A percentile compares a stretch with the other conserved stretches of the same genome.
Evolutionary conservation across 92 coral and sea anemone genomes (phyloP).

Genomic region (Porites lobata): DNA sequence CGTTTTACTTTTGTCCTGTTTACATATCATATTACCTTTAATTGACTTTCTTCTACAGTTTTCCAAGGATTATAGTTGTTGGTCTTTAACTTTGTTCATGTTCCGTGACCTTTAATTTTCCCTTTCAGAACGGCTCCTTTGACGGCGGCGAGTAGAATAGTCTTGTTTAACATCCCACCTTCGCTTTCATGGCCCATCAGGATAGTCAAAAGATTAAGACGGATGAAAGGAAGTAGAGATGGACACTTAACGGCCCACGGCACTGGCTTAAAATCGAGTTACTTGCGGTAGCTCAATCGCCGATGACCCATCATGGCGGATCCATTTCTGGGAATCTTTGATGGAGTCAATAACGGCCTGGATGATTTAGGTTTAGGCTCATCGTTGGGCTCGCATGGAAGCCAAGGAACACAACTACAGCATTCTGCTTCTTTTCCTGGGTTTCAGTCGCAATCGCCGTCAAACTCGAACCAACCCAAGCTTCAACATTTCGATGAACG

Average conservation of each 20-base stretch:
- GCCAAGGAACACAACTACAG: conserved; percentile 84
- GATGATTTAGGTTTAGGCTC: conserved; percentile 85
- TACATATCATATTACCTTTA: conserved; percentile 98
- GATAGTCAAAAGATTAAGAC: neutral
- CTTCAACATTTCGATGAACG: conserved; percentile 91
- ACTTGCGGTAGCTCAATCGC: conserved; percentile 27
- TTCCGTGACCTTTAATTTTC: conserved; percentile 83
- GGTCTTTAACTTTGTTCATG: conserved; percentile 78
- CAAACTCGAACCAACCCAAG: conserved; percentile 78
- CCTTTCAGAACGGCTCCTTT: conserved; percentile 74
- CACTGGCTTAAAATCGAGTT: conserved; percentile 8
- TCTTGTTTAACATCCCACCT: conserved; percentile 18
- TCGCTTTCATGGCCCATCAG: conserved; percentile 72
- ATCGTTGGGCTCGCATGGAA: conserved; percentile 75
- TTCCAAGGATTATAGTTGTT: conserved; percentile 89
- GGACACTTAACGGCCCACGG: conserved; percentile 17
- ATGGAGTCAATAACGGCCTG: conserved; percentile 80
- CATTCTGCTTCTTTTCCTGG: conserved; percentile 82
- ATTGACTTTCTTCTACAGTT: conserved; percentile 90
- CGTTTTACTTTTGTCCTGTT: conserved; percentile 86
- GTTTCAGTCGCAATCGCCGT: conserved; percentile 76
- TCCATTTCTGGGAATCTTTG: conserved; percentile 92
- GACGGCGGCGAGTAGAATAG: conserved; percentile 41
- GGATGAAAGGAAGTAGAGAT: conserved; percentile 13
- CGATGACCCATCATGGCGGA: conserved; percentile 85